Percentiles rank a stretch among this genome's conserved stretches.
Conservation (phyloP, 2,888 invertebrate genomes). For the Drosophila cracens region DNA sequence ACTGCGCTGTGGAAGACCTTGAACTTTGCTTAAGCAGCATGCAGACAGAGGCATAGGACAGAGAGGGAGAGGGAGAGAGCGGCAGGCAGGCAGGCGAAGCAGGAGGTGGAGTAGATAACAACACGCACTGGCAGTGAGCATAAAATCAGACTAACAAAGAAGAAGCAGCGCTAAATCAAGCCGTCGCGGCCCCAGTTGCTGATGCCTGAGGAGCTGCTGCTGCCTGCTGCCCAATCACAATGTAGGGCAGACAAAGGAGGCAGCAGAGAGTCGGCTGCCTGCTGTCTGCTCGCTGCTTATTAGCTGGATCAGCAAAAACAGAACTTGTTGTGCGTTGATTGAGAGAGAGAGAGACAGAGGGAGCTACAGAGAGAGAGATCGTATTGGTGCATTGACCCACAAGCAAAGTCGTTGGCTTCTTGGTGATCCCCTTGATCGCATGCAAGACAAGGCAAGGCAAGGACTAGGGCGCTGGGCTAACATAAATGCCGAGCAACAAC, state of each 20-base stretch:
- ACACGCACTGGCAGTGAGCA: slow-evolving; percentile 45
- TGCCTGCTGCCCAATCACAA: slow-evolving; percentile 30
- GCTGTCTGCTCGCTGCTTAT: slow-evolving; percentile 44
- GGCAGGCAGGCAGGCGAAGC: slow-evolving; percentile 36
- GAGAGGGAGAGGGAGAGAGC: not conserved
- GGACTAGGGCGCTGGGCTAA: slow-evolving; percentile 44
- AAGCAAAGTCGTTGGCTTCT: slow-evolving; percentile 74
- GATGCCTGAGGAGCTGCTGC: slow-evolving; percentile 9
- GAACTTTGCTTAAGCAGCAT: slow-evolving; percentile 68
- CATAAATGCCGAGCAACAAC: slow-evolving; percentile 19
- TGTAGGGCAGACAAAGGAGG: slow-evolving; percentile 49
- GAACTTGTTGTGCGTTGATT: slow-evolving; percentile 48
- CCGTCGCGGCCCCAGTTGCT: slow-evolving; percentile 17
- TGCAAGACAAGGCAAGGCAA: not conserved
- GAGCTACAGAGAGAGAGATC: not conserved
- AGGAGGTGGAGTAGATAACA: slow-evolving; percentile 18
- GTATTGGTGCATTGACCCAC: slow-evolving; percentile 66
- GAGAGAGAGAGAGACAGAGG: slow-evolving; percentile 5
- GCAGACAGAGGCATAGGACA: slow-evolving; percentile 27
- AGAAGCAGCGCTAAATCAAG: slow-evolving; percentile 55
- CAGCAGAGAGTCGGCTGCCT: slow-evolving; percentile 8
- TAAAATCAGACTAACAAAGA: slow-evolving; percentile 50
- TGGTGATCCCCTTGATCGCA: slow-evolving; percentile 30
- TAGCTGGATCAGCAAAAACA: slow-evolving; percentile 53
- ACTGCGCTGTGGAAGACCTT: slow-evolving; percentile 62